Base-by-base conservation (phyloP, 2,113 vertebrate species). In the Hippocampus zosterae region DNA sequence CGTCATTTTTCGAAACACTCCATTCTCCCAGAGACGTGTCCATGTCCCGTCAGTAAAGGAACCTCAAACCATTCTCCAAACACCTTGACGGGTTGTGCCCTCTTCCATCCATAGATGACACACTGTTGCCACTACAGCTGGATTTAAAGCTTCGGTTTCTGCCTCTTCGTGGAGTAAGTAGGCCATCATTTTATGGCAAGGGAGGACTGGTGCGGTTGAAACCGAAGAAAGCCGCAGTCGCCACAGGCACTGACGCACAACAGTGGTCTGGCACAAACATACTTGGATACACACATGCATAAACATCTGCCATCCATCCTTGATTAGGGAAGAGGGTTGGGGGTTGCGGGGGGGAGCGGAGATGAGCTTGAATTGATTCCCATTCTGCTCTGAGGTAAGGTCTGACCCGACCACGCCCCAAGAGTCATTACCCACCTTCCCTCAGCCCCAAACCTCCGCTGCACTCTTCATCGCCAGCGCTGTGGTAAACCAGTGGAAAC, bases 301-400 rank as follows among this genome's bases (percentile, higher is more conserved):
- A 76, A 77, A 88, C 83, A 84, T 87, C 76, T 82, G 81, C 44
- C 74, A 81, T 71, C 80, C 82, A 79, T 81, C 71, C 69, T 13
- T 68, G 66, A 29, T 16, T 19, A 56, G 55, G n/a, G 44, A 10
- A 33, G 29, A 5, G 4, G 29, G 29, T 33, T 37, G 33, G 33
- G 33, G 67, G 25, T 15, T 15, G 55, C 21, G 68, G 44, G 12
- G 29, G 3, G 33, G 25, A 19, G n/a, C 53, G 41, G 25, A 63
- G 33, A 74, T 8, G 48, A 44, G n/a, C 29, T 61, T 65, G 59
- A 80, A 64, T 75, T 8, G 37, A 59, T 74, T 80, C 66, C 66
- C 53, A 57, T n/a, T 65, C 53, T 70, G 29, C 62, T 75, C 52
- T 57, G 77, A 83, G 70, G 21, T 72, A 77, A 81, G 81, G 73